These are phyloP conservation scores for Hyles euphorbiae DNA, from an alignment of 1,140 invertebrate genomes.

Conservation along the genomic window DNA sequence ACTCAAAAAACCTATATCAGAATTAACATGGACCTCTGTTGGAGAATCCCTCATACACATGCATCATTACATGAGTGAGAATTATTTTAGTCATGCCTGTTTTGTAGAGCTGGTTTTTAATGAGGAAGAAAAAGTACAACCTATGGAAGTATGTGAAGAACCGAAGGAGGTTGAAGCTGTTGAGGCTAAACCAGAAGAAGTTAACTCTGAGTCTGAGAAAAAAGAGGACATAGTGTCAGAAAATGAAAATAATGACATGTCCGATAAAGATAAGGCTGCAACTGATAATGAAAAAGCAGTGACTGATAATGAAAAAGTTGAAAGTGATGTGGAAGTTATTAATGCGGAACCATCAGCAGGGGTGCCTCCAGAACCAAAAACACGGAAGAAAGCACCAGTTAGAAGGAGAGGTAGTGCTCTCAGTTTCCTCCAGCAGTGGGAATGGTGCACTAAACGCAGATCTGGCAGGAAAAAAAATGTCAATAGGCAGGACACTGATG, in stretches of 20 bases:
- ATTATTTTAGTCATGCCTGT: constrained; percentile 71
- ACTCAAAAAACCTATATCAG: constrained; percentile 77
- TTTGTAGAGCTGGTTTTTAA: constrained; percentile 49
- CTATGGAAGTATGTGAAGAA: constrained; percentile 39
- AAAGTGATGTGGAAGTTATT: constrained; percentile 53
- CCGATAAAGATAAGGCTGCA: constrained; percentile 57
- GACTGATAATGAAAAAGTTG: constrained; percentile 54
- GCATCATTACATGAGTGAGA: constrained; percentile 80
- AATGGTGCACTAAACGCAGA: constrained; percentile 83
- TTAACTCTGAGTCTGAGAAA: constrained; percentile 39
- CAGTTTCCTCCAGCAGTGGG: constrained; percentile 82
- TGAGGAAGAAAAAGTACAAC: constrained; percentile 39
- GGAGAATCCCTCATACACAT: constrained; percentile 81
- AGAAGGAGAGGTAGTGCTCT: constrained; percentile 81
- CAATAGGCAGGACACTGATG: constrained; percentile 69
- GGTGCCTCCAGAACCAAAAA: constrained; percentile 49
- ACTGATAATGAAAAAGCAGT: constrained; percentile 63
- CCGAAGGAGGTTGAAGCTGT: constrained; percentile 33
- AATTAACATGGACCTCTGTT: constrained; percentile 80
- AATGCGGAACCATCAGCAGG: constrained; percentile 28
- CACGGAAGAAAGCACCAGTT: constrained; percentile 75
- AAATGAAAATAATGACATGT: constrained; percentile 60
- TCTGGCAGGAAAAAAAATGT: constrained; percentile 77
- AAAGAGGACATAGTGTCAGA: constrained; percentile 52
- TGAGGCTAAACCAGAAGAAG: constrained; percentile 43